Conservation (phyloP, 1,140 invertebrate species). For the Bilobella aurantiaca region DNA sequence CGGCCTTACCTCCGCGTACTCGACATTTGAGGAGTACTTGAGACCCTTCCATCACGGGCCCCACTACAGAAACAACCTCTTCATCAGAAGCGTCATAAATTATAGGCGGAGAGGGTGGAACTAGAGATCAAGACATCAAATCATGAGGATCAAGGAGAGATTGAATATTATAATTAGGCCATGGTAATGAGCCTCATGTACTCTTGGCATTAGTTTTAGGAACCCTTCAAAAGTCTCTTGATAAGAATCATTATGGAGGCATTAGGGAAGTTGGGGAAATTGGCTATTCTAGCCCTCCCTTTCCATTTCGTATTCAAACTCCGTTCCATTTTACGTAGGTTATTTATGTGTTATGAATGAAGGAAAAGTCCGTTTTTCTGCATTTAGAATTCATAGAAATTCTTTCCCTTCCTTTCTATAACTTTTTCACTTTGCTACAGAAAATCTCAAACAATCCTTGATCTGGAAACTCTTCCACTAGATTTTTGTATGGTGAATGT, state of each 20-base stretch:
- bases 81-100: conserved; percentile 40
- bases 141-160: background rate
- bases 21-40: conserved; percentile 40
- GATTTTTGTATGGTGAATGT: too few species aligned
- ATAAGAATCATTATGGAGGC: background rate
- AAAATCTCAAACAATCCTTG: too few species aligned
- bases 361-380: background rate
- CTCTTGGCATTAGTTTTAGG: too few species aligned
- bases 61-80: conserved; percentile 37
- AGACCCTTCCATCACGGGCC: conserved; percentile 42
- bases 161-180: background rate
- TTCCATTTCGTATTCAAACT: background rate
- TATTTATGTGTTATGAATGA: background rate
- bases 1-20: conserved; percentile 40
- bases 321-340: background rate
- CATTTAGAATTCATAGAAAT: background rate
- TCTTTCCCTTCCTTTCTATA: too few species aligned
- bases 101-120: conserved; percentile 35
- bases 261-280: background rate
- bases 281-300: background rate
- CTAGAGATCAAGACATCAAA: conserved; percentile 19
- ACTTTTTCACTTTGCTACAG: too few species aligned
- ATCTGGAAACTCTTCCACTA: too few species aligned
- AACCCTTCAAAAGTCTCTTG: too few species aligned
- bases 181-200: too few species aligned